Conservation (phyloP, 2,113 vertebrate genomes). For the Maccullochella peelii region DNA sequence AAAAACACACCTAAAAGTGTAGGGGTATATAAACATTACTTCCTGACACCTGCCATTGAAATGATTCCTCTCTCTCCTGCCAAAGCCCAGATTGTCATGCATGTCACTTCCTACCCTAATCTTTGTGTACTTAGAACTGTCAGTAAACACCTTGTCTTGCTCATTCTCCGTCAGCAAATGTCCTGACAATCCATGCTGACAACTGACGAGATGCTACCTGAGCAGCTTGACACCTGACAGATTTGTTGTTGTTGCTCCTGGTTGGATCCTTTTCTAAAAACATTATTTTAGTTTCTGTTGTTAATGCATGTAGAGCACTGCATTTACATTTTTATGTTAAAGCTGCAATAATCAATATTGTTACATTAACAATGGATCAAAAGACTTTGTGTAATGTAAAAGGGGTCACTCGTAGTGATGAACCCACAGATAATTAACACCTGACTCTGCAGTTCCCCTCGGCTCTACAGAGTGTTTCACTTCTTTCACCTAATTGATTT, state of each 20-base stretch:
- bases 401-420: background rate
- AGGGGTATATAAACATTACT: background rate
- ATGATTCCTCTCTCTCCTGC: background rate
- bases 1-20: background rate
- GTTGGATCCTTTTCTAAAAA: background rate
- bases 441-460: background rate
- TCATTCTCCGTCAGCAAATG: background rate
- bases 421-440: background rate
- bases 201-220: conserved; percentile 11
- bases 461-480: background rate
- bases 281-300: background rate
- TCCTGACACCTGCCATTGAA: conserved; percentile 5
- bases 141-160: conserved; percentile 16
- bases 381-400: background rate
- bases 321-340: background rate
- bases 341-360: background rate
- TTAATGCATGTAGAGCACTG: background rate
- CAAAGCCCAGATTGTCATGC: background rate
- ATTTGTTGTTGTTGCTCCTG: conserved; percentile 20
- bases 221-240: conserved; percentile 22
- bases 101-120: background rate
- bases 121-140: conserved; percentile 8
- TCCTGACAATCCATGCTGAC: conserved; percentile 31
- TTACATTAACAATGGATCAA: background rate
- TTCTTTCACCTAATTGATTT: rapidly evolving